Evolutionary conservation across 2,113 vertebrate genomes (phyloP).

Genomic region (Vireo altiloquus): DNA sequence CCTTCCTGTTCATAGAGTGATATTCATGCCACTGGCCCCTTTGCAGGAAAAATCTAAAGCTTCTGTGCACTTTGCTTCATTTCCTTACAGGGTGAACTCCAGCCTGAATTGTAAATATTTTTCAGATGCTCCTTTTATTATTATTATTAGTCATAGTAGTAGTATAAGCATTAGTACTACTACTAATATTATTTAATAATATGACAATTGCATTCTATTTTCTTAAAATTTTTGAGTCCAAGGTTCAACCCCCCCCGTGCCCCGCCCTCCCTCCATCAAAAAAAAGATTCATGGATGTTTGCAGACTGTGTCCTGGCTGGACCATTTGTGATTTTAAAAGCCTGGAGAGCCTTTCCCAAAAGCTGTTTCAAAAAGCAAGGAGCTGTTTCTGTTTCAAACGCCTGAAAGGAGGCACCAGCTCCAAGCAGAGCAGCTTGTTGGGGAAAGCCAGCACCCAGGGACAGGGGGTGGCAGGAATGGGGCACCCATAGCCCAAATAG

Average conservation of each 20-base stretch:
- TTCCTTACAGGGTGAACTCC: neutral
- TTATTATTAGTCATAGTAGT: neutral
- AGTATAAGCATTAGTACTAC: neutral
- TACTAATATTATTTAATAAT: neutral
- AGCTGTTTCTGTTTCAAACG: neutral
- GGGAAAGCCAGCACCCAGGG: neutral
- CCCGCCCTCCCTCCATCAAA: too few species aligned
- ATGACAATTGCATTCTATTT: neutral
- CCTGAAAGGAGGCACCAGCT: neutral
- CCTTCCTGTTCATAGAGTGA: rapidly evolving
- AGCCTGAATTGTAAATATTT: neutral
- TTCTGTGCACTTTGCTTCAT: neutral
- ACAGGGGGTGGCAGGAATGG: rapidly evolving
- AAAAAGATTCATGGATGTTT: neutral
- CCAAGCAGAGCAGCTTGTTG: rapidly evolving
- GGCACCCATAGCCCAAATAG: rapidly evolving
- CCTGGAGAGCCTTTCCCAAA: neutral
- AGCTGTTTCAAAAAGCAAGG: neutral
- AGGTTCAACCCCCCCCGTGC: too few species aligned
- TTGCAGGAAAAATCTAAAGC: neutral
- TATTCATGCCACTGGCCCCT: neutral
- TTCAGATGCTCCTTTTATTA: neutral
- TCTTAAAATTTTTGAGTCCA: neutral
- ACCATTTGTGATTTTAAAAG: neutral
- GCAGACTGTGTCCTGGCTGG: neutral